Percentiles rank a stretch among this genome's conserved stretches.
These are phyloP conservation scores for Callaeas wilsoni DNA, from an alignment of 2,113 vertebrate species.

Conservation along the genomic window DNA sequence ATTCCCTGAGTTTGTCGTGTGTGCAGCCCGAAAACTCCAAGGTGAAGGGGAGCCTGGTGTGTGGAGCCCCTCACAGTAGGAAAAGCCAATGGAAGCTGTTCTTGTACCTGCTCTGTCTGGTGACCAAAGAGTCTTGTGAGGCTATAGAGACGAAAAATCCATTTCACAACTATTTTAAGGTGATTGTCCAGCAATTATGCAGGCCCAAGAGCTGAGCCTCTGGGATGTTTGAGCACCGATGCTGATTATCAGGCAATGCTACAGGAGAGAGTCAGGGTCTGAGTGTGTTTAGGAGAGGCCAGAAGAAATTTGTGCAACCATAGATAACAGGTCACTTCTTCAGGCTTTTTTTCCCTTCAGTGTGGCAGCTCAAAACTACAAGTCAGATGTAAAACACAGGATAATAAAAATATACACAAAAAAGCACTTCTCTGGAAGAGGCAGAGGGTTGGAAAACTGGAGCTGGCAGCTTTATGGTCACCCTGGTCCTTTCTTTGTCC, in stretches of 20 bases:
- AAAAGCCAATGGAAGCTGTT: neutral
- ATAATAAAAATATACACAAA: neutral
- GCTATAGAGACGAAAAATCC: neutral
- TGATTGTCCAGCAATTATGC: neutral
- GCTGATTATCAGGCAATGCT: neutral
- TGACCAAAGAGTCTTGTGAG: neutral
- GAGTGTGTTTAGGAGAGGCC: neutral
- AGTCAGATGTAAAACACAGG: neutral
- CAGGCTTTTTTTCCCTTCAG: neutral
- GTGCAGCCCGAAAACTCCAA: neutral
- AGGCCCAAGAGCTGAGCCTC: neutral
- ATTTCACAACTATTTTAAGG: neutral
- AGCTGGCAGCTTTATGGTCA: neutral
- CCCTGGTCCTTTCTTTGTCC: neutral
- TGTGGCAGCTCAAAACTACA: neutral
- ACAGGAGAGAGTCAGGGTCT: fast-evolving
- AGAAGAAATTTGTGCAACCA: neutral
- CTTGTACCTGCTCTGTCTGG: neutral
- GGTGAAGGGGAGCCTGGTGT: neutral
- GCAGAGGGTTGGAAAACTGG: neutral
- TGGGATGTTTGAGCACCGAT: neutral
- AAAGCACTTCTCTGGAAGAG: neutral
- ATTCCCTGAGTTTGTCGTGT: neutral
- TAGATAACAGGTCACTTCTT: neutral
- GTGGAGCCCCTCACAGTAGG: neutral